Base-by-base conservation (phyloP, 92 coral and sea anemone species). In the Zoanthus solanderi region DNA sequence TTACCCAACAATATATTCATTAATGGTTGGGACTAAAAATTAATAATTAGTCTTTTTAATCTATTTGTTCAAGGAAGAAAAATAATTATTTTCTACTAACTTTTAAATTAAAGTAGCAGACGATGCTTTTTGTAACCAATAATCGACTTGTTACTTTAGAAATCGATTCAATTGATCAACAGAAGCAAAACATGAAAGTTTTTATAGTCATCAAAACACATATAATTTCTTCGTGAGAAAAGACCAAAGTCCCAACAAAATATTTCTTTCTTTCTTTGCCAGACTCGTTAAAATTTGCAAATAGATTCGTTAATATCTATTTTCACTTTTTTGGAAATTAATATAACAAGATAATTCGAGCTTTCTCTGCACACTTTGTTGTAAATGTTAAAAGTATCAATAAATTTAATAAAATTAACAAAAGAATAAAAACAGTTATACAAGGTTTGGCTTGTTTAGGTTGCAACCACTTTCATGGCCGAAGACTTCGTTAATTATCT, bases 141-240 rank as follows among this genome's bases (percentile, higher is more conserved):
- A 81, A 81, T 81, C 82, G 29, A 42, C 52, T 81, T 57, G 66
- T 81, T 81, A 47, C 75, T 81, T 81, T 81, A 61, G 82, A 65
- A 79, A 48, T 81, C 65, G 44, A 81, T 81, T 81, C 60, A 66
- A 81, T 81, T 67, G 9, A 67, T 81, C 76, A 81, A 81, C 63
- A 46, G 44, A 66, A 15, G 54, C 75, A 65, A 11, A 66, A 50
- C 12, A 50, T 37, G 42, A 46, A 31, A 7, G 45, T 7, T 66
- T 23, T 65, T 81, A 13, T 17, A 30, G n/a, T 29, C 65, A 4
- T 5, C 76, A 48, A 66, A 66, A 66, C 85, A 47, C 30, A 10
- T 61, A 13, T 23, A 47, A 66, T 61, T 65, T 80, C 15, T 37
- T 42, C 85, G 50, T 11, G 15, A 44, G 4, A 63, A 46, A 81